A percentile compares a stretch with the other conserved stretches of the same genome.
Evolutionary conservation across 2,113 vertebrate genomes (phyloP).

Genomic region (Cromileptes altivelis): DNA sequence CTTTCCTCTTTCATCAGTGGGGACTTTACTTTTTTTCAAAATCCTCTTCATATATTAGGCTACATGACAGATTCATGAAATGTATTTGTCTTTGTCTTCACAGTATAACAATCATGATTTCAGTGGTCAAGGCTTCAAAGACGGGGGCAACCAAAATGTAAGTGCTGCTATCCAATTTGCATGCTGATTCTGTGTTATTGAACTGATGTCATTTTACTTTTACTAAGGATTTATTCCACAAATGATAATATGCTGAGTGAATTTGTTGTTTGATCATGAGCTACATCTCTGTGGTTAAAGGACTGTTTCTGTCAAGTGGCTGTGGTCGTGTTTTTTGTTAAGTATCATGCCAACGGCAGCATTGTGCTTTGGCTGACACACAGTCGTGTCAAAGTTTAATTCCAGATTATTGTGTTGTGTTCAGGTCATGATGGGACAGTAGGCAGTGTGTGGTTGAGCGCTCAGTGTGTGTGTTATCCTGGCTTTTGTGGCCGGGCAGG

Average conservation of each 20-base stretch:
- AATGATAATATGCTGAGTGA: neutral
- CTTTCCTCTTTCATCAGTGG: neutral
- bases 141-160: slow-evolving; percentile 54
- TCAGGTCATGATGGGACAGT: slow-evolving; percentile 5
- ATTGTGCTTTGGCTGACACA: neutral
- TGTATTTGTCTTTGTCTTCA: slow-evolving; percentile 30
- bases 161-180: slow-evolving; percentile 33
- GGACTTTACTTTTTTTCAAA: slow-evolving; percentile 3
- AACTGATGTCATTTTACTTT: neutral
- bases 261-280: neutral
- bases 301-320: neutral
- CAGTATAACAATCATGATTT: slow-evolving; percentile 44
- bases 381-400: slow-evolving; percentile 44
- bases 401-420: slow-evolving; percentile 51
- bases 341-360: neutral
- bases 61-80: neutral
- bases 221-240: neutral
- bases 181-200: neutral
- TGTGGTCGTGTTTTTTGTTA: neutral
- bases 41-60: neutral
- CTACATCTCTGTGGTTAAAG: neutral
- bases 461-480: slow-evolving; percentile 13
- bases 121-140: slow-evolving; percentile 25
- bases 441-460: neutral
- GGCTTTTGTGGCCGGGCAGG: slow-evolving; percentile 20